Base-by-base conservation (phyloP, 2,797 vertebrate genomes). In the Crocidura indochinensis region DNA sequence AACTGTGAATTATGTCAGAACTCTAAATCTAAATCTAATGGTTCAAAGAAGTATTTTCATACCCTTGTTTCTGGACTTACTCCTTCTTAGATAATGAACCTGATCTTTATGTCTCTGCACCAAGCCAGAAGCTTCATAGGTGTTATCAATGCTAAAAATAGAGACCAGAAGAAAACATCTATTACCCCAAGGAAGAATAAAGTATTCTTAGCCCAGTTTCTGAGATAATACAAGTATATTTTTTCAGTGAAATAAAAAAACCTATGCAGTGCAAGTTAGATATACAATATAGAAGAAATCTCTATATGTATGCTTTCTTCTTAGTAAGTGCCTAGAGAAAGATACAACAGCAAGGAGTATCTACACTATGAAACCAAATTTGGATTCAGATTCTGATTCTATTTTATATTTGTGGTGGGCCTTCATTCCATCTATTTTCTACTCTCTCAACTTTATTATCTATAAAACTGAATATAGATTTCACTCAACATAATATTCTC, bases 111-210 rank as follows among this genome's bases (percentile, higher is more conserved):
- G n/a, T 47, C 24, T 56, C 51, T 87, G 24, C 84, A 7, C 44
- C 51, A 79, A 74, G 67, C 53, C 11, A 91, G 69, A 84, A 46
- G 24, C 46, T 91, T 74, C 44, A 4, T 12, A 62, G 60, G 26
- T 62, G 4, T 68, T 2, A 65, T 86, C 20, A 74, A 26, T 67
- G 10, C 73, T 91, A 67, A 51, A 2, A 67, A 53, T 53, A 53
- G 51, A 53, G 11, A 68, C 71, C 26, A 78, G 74, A 44, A 81
- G 73, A 38, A 72, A 20, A 44, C 27, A 62, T 27, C 44, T 72
- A 14, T 14, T 76, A 56, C 10, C 19, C 29, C 15, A 62, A 38
- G 26, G 11, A 65, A 84, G 47, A 73, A 26, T 53, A 78, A 47
- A 7, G 24, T 27, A 72, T 68, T 72, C 9, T 38, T 56, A 64